Conservation (phyloP, 2,797 vertebrate species). For the Xenops minutus region DNA sequence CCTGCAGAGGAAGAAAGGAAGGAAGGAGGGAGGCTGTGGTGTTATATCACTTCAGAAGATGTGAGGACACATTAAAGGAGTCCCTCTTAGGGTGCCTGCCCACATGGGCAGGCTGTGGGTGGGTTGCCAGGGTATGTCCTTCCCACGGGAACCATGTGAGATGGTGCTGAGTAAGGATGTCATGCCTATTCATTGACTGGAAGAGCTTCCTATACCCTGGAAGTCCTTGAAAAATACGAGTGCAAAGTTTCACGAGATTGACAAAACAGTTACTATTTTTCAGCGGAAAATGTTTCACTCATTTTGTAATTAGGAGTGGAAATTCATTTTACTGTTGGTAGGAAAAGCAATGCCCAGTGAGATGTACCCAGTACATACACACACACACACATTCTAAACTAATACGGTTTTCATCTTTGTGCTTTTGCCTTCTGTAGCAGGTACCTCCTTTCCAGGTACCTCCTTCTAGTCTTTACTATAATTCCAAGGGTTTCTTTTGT, state of each 20-base stretch:
- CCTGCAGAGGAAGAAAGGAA: not conserved
- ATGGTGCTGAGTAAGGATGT: not conserved
- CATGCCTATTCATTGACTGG: not conserved
- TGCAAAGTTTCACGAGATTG: not conserved
- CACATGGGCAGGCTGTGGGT: not conserved
- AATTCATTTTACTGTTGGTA: not conserved
- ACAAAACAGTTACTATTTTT: not conserved
- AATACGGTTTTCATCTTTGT: not conserved
- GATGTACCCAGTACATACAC: not conserved
- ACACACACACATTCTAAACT: not conserved
- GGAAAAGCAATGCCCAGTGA: not conserved
- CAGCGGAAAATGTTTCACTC: not conserved
- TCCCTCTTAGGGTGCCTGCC: not conserved
- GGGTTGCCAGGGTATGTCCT: not conserved
- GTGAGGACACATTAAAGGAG: not conserved
- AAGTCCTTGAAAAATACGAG: not conserved
- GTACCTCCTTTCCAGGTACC: not conserved
- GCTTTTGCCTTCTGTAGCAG: not conserved
- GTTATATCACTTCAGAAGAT: not conserved
- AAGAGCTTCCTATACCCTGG: not conserved
- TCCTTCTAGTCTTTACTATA: not conserved
- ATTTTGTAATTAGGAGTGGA: not conserved
- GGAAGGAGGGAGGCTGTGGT: not conserved
- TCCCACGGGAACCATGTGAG: not conserved
- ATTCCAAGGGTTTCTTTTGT: not conserved